phyloP scores from a whole-genome alignment of 2,888 invertebrate genomes.

The Zootermopsis nevadensis region DNA sequence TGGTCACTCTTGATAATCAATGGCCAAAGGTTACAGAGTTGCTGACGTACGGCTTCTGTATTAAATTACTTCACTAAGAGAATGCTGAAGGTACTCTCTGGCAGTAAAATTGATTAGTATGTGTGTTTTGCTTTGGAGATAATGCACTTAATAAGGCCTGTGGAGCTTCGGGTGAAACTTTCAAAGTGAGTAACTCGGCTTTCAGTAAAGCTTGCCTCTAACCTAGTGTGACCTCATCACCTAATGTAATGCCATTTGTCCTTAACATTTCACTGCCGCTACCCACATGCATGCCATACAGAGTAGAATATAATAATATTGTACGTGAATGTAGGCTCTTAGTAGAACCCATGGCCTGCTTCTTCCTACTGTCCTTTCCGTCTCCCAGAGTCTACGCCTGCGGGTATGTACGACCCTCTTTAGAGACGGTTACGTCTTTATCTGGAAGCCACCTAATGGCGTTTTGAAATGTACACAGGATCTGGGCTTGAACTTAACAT shows the following conservation, averaged over 20 bases:
- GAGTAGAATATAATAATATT: not conserved
- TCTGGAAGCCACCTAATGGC: slow-evolving; percentile 38
- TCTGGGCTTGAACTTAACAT: slow-evolving; percentile 27
- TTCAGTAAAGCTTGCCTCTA: not conserved
- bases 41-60: too few species aligned
- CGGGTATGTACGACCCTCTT: not conserved
- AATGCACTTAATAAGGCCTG: too few species aligned
- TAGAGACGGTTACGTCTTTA: not conserved
- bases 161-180: too few species aligned
- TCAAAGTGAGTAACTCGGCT: not conserved
- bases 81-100: too few species aligned
- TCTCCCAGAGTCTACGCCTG: not conserved
- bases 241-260: not conserved
- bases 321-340: not conserved
- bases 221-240: not conserved
- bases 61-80: too few species aligned
- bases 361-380: too few species aligned
- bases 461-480: slow-evolving; percentile 47
- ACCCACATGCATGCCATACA: not conserved
- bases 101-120: too few species aligned
- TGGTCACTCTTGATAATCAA: too few species aligned
- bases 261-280: not conserved
- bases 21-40: too few species aligned
- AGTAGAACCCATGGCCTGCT: not conserved
- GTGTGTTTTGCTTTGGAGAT: too few species aligned